These are phyloP conservation scores for Rhineura floridana DNA, from an alignment of 2,113 vertebrate species.

Conservation along the genomic window DNA sequence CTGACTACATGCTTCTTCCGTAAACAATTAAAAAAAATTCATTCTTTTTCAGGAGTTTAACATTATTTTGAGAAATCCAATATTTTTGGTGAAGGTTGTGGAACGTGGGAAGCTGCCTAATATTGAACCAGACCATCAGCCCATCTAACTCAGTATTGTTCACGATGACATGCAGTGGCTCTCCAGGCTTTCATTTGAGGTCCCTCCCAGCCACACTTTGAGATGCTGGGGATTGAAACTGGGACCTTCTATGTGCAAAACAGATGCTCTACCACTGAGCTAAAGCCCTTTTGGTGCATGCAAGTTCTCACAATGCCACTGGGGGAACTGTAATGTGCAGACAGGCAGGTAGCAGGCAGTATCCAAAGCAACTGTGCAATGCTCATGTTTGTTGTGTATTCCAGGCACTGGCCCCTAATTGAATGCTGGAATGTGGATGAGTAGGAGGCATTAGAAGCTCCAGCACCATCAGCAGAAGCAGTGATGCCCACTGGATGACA, in stretches of 20 bases:
- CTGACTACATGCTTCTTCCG: not conserved
- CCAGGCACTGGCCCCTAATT: not conserved
- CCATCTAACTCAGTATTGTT: no score
- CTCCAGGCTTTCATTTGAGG: no score
- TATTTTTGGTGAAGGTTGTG: not conserved
- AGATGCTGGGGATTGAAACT: no score
- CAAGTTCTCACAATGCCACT: not conserved
- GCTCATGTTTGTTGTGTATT: not conserved
- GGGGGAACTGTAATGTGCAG: not conserved
- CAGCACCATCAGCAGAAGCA: not conserved
- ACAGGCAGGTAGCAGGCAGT: not conserved
- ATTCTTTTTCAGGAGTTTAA: not conserved
- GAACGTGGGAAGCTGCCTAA: no score
- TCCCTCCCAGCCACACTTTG: no score
- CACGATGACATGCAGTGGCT: no score
- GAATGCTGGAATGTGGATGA: not conserved
- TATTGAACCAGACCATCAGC: no score
- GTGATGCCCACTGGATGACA: not conserved
- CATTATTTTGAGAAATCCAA: not conserved
- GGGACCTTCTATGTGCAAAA: no score
- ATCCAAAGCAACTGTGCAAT: not conserved
- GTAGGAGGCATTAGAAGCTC: not conserved
- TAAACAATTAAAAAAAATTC: not conserved
- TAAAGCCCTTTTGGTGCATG: not conserved
- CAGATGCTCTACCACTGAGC: no score